Base-by-base conservation (phyloP, 2,888 invertebrate species). In the Ischnura elegans region DNA sequence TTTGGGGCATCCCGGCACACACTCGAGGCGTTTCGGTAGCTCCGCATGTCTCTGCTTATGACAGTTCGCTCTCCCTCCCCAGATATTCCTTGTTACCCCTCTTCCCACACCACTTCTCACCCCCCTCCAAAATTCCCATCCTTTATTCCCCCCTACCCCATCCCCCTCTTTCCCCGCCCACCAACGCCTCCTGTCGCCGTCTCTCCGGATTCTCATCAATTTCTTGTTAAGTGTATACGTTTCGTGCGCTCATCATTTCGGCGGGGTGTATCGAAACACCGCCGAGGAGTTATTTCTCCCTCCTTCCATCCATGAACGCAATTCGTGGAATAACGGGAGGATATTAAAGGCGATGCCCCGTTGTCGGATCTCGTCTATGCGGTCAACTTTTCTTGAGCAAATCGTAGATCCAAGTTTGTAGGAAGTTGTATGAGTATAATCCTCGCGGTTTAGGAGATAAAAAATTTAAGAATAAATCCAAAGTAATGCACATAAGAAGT, bases 21-120 rank as follows among this genome's bases (percentile, higher is more conserved):
- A 87, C 90, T 61, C 61, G 42, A 90, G 61, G 90, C 90, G 90
- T 90, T 90, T 90, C 55, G 61, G 55, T n/a, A 90, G 47, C 90
- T 42, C 90, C 90, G 45, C 90, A 90, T 90, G 90, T 90, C 90
- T 43, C 90, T 90, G 90, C 90, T 61, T 90, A 90, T 90, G 90
- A 90, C 90, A 90, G 90, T 61, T 90, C 61, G 13, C 55, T 42
- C 55, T 6, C 16, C 87, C 42, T 25, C 51, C 46, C 25, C 25
- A 21, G 21, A 6, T n/a, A n/a, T n/a, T 10, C n/a, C n/a, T 25
- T 21, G 25, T 25, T 61, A 25, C 76, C 36, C 76, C 29, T 10
- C 29, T 76, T 36, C 55, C 16, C 42, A 21, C 25, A 16, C n/a
- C 47, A n/a, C 46, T n/a, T 21, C 25, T 21, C 86, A 86, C 45